A percentile compares a stretch with the other conserved stretches of the same genome.
phyloP scores from a whole-genome alignment of 2,113 vertebrate genomes.

The Sardina pilchardus region DNA sequence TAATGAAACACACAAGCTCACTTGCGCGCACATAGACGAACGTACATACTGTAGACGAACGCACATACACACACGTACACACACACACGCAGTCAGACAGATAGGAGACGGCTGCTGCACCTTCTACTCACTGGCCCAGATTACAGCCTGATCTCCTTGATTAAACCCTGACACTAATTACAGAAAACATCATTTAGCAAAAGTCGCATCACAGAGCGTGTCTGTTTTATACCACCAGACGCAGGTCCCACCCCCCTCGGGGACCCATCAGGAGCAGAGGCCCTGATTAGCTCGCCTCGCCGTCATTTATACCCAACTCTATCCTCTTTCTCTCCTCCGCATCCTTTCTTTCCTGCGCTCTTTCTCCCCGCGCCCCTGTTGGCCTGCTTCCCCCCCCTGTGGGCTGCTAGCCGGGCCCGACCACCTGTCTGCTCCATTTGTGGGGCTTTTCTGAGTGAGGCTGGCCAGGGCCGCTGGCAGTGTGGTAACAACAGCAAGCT shows the following conservation, averaged over 20 bases:
- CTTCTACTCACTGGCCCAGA: conserved; percentile 26
- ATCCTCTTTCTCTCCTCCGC: background rate
- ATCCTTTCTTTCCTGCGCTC: background rate
- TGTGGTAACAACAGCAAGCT: conserved; percentile 24
- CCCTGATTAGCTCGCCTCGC: conserved; percentile 13
- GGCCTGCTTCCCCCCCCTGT: background rate
- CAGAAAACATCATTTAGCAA: conserved; percentile 28
- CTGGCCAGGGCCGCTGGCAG: background rate
- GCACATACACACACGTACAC: background rate
- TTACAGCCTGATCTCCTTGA: conserved; percentile 33
- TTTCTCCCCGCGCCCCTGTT: background rate
- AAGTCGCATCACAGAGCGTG: conserved; percentile 21
- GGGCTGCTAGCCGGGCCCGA: conserved; percentile 21
- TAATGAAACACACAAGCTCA: background rate
- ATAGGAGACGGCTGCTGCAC: conserved; percentile 1
- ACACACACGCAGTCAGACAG: conserved; percentile 14
- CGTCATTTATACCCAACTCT: background rate
- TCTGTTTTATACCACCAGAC: conserved; percentile 15
- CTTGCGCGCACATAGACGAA: conserved; percentile 16
- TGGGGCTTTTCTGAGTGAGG: conserved; percentile 17
- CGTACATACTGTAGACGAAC: no score
- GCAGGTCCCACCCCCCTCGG: background rate
- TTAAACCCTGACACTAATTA: conserved; percentile 44
- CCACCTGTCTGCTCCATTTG: conserved; percentile 52
- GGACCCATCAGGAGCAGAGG: background rate